A percentile compares a stretch with the other conserved stretches of the same genome.
Evolutionary conservation across 2,113 vertebrate genomes (phyloP).

Genomic region (human): GRCh38 chr15:68548001-68548500

Average conservation of each 20-base stretch:
- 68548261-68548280: background rate
- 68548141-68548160: too few species aligned
- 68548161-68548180: too few species aligned
- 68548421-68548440: background rate
- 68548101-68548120: too few species aligned
- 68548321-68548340: background rate
- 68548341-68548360: background rate
- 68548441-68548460: background rate
- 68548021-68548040: too few species aligned
- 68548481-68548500: accelerated
- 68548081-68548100: too few species aligned
- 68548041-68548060: too few species aligned
- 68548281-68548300: background rate
- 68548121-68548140: too few species aligned
- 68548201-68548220: background rate
- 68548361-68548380: background rate
- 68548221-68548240: background rate
- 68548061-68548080: too few species aligned
- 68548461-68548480: background rate
- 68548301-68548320: background rate
- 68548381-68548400: background rate
- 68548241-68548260: background rate
- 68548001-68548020: too few species aligned
- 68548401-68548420: background rate
- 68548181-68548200: too few species aligned